phyloP scores from a whole-genome alignment of 2,797 vertebrate species.

The Betta splendens region DNA sequence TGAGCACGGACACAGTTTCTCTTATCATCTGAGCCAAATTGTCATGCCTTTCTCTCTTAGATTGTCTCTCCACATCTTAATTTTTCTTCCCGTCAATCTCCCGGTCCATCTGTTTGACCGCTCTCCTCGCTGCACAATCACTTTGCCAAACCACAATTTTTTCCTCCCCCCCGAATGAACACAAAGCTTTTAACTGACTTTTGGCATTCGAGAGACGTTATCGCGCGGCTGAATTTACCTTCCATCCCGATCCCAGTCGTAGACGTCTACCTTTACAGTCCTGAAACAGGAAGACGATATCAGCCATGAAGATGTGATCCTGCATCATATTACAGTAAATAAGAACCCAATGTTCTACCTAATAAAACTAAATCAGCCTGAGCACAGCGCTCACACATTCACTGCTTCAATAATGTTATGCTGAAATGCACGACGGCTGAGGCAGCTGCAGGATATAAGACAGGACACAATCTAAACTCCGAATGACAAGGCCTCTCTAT shows the following conservation, averaged over 20 bases:
- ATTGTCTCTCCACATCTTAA: constrained; percentile 3
- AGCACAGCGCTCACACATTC: constrained; percentile 34
- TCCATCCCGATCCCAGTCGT: constrained; percentile 96
- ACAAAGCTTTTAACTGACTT: constrained; percentile 16
- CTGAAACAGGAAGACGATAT: constrained; percentile 74
- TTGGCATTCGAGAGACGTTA: constrained; percentile 24
- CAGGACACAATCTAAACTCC: constrained; percentile 20
- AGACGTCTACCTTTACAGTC: constrained; percentile 96
- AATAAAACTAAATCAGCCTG: constrained; percentile 3
- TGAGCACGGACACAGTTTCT: constrained; percentile 4
- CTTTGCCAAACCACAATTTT: constrained; percentile 13
- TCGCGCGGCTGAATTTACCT: constrained; percentile 81
- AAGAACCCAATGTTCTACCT: constrained; percentile 13
- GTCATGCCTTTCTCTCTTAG: constrained; percentile 13
- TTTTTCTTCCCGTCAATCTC: constrained; percentile 17
- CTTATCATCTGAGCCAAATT: constrained; percentile 12
- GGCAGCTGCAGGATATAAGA: too few species aligned
- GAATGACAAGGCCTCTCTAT: background rate
- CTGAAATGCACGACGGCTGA: constrained; percentile 20
- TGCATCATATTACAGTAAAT: constrained; percentile 20
- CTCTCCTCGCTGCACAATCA: background rate
- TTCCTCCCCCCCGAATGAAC: constrained; percentile 7
- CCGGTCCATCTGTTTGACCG: background rate
- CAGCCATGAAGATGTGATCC: constrained; percentile 4
- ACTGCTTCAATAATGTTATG: constrained; percentile 23